Evolutionary conservation across 2,797 vertebrate species (phyloP).

Genomic region (Gambelia wislizenii): DNA sequence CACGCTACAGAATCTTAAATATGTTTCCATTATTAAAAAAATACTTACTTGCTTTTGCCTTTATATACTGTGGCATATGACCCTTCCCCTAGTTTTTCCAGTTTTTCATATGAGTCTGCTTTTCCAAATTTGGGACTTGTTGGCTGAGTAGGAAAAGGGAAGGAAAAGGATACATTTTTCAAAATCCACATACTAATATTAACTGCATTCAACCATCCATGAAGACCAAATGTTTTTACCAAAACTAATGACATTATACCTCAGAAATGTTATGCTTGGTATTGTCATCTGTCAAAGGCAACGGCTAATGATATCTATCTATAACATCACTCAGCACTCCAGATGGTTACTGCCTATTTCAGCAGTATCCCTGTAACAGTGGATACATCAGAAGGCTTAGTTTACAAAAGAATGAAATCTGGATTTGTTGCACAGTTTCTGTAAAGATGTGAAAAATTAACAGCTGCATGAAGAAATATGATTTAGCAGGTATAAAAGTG

Average conservation of each 20-base stretch:
- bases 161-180: constrained; percentile 20
- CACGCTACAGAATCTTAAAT: background rate
- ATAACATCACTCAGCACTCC: constrained; percentile 24
- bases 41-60: constrained; percentile 98
- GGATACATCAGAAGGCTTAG: constrained; percentile 42
- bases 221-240: constrained; percentile 21
- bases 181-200: constrained; percentile 14
- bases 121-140: constrained; percentile 99
- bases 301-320: constrained; percentile 25
- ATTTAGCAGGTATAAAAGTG: constrained; percentile 23
- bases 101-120: constrained; percentile 96
- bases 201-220: constrained; percentile 34
- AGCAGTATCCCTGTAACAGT: constrained; percentile 14
- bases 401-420: constrained; percentile 1
- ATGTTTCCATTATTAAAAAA: background rate
- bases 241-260: background rate
- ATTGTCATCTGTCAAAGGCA: constrained; percentile 18
- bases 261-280: constrained; percentile 25
- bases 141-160: constrained; percentile 81
- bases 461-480: constrained; percentile 27
- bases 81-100: constrained; percentile 97
- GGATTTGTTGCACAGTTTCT: constrained; percentile 17
- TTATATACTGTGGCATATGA: constrained; percentile 99
- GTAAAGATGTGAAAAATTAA: constrained; percentile 26
- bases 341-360: background rate